phyloP scores from a whole-genome alignment of 2,113 vertebrate genomes.

The Callipepla californica region DNA sequence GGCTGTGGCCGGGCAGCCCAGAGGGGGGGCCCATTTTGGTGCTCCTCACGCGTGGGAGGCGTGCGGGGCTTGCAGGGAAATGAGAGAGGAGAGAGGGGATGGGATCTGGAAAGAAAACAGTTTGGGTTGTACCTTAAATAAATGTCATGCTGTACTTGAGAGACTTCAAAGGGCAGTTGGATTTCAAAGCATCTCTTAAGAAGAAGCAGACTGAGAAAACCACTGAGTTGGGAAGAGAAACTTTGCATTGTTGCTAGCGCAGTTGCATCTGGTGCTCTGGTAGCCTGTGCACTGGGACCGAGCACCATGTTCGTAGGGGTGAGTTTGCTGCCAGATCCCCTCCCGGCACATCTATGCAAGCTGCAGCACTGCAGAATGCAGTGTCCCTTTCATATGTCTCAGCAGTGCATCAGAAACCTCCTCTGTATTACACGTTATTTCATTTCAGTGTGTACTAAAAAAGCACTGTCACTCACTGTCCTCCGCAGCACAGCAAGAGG shows the following conservation, averaged over 20 bases:
- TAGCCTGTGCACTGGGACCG: neutral
- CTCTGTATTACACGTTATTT: neutral
- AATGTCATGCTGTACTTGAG: constrained; percentile 58
- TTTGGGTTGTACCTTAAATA: constrained; percentile 57
- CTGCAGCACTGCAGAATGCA: neutral
- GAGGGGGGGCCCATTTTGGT: neutral
- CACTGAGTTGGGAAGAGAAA: constrained; percentile 34
- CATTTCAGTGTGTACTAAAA: neutral
- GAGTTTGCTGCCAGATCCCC: neutral
- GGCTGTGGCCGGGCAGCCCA: constrained; percentile 5
- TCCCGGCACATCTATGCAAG: neutral
- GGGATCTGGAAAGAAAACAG: constrained; percentile 28
- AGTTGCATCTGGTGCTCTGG: constrained; percentile 45
- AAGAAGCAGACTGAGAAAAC: constrained; percentile 69
- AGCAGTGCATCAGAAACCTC: neutral
- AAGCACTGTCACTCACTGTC: neutral
- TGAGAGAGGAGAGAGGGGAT: neutral
- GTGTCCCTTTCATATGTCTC: neutral
- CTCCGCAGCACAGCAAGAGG: neutral
- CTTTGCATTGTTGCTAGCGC: constrained; percentile 34
- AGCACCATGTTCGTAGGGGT: neutral
- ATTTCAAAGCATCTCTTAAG: constrained; percentile 69
- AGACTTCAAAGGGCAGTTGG: constrained; percentile 65
- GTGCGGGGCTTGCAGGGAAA: neutral
- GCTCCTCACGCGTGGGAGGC: neutral